Conservation (phyloP, 2,888 invertebrate genomes). For the Tiliacea citrago region DNA sequence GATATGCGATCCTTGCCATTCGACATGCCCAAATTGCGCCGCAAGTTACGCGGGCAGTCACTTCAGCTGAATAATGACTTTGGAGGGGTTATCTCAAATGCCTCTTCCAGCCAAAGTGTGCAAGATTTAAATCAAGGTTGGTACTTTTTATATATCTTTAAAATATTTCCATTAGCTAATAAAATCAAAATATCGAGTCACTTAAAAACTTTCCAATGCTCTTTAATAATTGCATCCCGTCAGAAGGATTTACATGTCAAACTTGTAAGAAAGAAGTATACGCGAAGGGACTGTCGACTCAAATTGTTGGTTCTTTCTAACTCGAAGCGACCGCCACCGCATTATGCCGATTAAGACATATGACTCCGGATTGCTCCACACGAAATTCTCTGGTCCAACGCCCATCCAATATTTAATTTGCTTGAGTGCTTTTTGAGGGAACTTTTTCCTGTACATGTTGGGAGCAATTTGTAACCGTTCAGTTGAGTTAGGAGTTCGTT, state of each 20-base stretch:
- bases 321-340: slow-evolving; percentile 83
- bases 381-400: slow-evolving; percentile 80
- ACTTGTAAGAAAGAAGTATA: slow-evolving; percentile 72
- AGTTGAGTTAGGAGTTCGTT: slow-evolving; percentile 84
- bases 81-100: slow-evolving; percentile 94
- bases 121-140: slow-evolving; percentile 93
- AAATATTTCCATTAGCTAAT: not conserved
- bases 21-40: slow-evolving; percentile 97
- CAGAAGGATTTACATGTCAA: slow-evolving; percentile 80
- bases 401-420: slow-evolving; percentile 89
- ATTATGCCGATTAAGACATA: slow-evolving; percentile 90
- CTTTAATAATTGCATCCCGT: slow-evolving; percentile 70
- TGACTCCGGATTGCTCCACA: slow-evolving; percentile 84
- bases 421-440: slow-evolving; percentile 88
- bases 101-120: slow-evolving; percentile 95
- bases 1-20: slow-evolving; percentile 96
- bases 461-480: slow-evolving; percentile 88
- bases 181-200: slow-evolving; percentile 19
- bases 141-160: slow-evolving; percentile 65
- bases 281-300: slow-evolving; percentile 82
- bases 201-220: slow-evolving; percentile 40
- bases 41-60: slow-evolving; percentile 93
- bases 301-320: slow-evolving; percentile 80
- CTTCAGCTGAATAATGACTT: slow-evolving; percentile 92
- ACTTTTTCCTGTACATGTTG: slow-evolving; percentile 85